phyloP scores from a whole-genome alignment of 2,797 vertebrate species.

The Macropus fuliginosus region DNA sequence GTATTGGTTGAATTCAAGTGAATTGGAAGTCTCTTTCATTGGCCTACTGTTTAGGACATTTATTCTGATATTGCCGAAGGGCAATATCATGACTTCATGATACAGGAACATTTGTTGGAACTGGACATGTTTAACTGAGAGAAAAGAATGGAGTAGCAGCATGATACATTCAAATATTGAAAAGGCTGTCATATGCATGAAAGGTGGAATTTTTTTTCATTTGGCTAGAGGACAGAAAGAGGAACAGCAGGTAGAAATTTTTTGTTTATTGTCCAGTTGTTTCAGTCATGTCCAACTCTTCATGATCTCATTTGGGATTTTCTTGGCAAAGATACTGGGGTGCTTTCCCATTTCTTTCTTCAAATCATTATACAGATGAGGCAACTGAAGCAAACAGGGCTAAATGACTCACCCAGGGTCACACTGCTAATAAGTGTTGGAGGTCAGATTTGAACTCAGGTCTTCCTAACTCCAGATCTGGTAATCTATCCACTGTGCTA shows the following conservation, averaged over 20 bases:
- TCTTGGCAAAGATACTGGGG: background rate
- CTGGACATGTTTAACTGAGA: background rate
- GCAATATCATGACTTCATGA: background rate
- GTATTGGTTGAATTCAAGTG: background rate
- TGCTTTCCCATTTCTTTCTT: background rate
- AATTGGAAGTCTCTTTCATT: background rate
- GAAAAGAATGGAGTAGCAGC: background rate
- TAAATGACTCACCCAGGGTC: slow-evolving; percentile 9
- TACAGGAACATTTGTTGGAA: background rate
- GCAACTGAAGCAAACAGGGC: slow-evolving; percentile 20
- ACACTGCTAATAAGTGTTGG: background rate
- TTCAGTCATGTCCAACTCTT: background rate
- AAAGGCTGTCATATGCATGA: background rate
- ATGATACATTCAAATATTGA: background rate
- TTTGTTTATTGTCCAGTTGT: background rate
- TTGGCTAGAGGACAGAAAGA: background rate
- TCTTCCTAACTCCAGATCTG: slow-evolving; percentile 15
- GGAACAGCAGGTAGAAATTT: background rate
- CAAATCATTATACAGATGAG: background rate
- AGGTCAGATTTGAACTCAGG: background rate
- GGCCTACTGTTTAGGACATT: background rate
- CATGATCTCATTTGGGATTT: background rate
- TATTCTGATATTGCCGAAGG: background rate
- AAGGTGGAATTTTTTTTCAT: background rate
- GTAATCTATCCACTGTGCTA: background rate